A percentile compares a stretch with the other conserved stretches of the same genome.
These are phyloP conservation scores for Pollachius pollachius DNA, from an alignment of 2,113 vertebrate genomes.

Conservation along the genomic window DNA sequence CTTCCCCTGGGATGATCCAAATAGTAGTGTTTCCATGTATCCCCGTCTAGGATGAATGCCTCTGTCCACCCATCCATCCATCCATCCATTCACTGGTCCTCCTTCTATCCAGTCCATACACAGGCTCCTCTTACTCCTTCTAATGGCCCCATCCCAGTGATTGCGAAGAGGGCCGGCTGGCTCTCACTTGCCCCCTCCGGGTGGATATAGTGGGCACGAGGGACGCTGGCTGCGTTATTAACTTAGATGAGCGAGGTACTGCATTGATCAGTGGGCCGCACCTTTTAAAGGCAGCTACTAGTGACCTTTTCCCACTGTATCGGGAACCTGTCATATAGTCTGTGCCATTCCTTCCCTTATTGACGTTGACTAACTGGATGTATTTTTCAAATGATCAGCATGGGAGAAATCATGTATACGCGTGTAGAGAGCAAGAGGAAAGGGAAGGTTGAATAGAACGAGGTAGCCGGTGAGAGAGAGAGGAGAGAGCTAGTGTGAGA, in stretches of 20 bases:
- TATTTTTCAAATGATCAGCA: neutral
- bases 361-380: no score
- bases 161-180: conserved; percentile 48
- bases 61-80: conserved; percentile 5
- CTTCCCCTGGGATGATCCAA: no score
- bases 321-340: no score
- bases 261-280: no score
- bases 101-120: conserved; percentile 10
- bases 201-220: conserved; percentile 52
- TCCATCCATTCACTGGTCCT: conserved; percentile 20
- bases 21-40: neutral
- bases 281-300: no score
- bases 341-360: no score
- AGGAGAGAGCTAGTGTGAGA: conserved; percentile 3
- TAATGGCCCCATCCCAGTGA: conserved; percentile 48
- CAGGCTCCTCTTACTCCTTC: conserved; percentile 22
- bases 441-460: neutral
- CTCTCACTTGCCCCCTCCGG: conserved; percentile 56
- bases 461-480: neutral
- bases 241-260: conserved; percentile 26
- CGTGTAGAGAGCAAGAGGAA: no score
- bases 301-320: no score
- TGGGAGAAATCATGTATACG: neutral
- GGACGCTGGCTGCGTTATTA: conserved; percentile 56
- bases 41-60: conserved; percentile 11